Conservation (phyloP, 2,113 vertebrate genomes). For the Solea senegalensis region DNA sequence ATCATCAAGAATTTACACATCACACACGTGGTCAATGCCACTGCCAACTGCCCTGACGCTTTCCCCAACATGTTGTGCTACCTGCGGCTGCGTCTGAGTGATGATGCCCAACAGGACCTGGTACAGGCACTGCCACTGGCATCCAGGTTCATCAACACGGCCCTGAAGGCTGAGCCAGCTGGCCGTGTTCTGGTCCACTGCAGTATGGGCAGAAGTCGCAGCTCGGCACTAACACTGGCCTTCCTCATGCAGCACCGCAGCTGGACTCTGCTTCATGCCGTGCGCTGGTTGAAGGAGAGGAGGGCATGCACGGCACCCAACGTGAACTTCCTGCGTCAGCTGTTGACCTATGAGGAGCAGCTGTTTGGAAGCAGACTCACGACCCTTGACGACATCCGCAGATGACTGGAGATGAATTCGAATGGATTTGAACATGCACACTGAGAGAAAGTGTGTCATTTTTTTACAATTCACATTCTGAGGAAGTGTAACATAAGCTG, state of each 20-base stretch:
- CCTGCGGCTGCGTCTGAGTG: constrained; percentile 68
- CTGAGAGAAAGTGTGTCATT: background rate
- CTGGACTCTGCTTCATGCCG: constrained; percentile 72
- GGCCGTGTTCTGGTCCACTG: constrained; percentile 74
- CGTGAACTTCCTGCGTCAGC: constrained; percentile 72
- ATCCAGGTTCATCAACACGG: constrained; percentile 66
- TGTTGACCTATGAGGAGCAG: constrained; percentile 72
- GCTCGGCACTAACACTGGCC: constrained; percentile 72
- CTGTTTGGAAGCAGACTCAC: constrained; percentile 74
- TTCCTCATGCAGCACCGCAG: constrained; percentile 74
- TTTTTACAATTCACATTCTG: constrained; percentile 3
- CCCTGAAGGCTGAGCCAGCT: constrained; percentile 52
- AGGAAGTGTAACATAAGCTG: constrained; percentile 9
- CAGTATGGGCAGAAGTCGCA: constrained; percentile 70
- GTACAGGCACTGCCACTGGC: constrained; percentile 68
- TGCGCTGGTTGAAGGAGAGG: constrained; percentile 76
- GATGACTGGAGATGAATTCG: constrained; percentile 44
- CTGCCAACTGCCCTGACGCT: constrained; percentile 65
- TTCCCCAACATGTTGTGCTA: constrained; percentile 67
- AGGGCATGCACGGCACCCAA: constrained; percentile 71
- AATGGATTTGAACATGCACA: background rate
- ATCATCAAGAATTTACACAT: constrained; percentile 77
- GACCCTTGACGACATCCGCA: constrained; percentile 65
- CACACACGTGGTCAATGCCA: constrained; percentile 76
- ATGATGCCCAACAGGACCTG: constrained; percentile 75